Conservation (phyloP, 53 echinoderm and acorn worm species). For the Holothuria leucospilota region DNA sequence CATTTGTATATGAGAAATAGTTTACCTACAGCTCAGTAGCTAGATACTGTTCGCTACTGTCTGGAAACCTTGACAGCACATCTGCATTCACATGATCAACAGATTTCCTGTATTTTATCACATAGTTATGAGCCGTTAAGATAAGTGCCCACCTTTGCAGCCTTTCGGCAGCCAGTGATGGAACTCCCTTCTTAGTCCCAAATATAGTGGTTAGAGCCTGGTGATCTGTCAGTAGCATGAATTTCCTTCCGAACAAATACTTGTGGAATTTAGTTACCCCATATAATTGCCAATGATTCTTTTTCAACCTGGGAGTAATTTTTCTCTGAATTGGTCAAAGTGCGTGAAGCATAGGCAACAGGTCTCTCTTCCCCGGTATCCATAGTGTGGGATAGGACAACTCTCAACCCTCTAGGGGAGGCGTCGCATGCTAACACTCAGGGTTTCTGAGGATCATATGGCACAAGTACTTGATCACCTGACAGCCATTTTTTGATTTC, state of each 20-base stretch:
- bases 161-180: conserved; percentile 64
- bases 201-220: conserved; percentile 59
- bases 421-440: conserved; percentile 60
- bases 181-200: conserved; percentile 63
- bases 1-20: conserved; percentile 53
- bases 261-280: conserved; percentile 68
- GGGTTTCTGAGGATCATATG: conserved; percentile 41
- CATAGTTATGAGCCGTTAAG: conserved; percentile 60
- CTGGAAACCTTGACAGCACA: conserved; percentile 35
- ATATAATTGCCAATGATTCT: conserved; percentile 62
- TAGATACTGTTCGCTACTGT: conserved; percentile 11
- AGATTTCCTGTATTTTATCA: conserved; percentile 53
- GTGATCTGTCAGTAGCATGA: conserved; percentile 65
- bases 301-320: conserved; percentile 69
- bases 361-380: conserved; percentile 62
- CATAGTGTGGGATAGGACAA: conserved; percentile 66
- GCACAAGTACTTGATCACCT: conserved; percentile 43
- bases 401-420: conserved; percentile 54
- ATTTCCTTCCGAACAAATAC: conserved; percentile 59
- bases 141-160: conserved; percentile 70
- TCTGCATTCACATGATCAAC: conserved; percentile 42
- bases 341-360: conserved; percentile 47
- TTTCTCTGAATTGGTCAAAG: conserved; percentile 54
- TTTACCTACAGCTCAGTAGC: conserved; percentile 34
- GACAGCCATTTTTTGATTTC: conserved; percentile 47